These are phyloP conservation scores for Eremophila alpestris DNA, from an alignment of 2,797 vertebrate genomes.

Conservation along the genomic window DNA sequence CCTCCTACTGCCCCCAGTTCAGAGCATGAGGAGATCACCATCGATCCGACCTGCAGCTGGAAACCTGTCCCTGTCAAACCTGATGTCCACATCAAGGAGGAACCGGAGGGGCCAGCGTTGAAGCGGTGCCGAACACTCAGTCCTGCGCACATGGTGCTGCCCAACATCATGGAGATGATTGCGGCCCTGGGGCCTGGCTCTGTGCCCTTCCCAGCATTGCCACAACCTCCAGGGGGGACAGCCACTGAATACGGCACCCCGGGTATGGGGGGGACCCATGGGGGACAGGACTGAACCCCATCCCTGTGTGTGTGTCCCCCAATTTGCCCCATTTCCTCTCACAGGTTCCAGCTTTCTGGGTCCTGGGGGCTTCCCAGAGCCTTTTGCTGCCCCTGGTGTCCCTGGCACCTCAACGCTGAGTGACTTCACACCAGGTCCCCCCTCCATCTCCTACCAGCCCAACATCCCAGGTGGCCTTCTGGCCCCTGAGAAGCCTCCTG, in stretches of 20 bases:
- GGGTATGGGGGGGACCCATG: slow-evolving; percentile 65
- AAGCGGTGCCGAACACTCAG: slow-evolving; percentile 94
- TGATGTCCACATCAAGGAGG: slow-evolving; percentile 91
- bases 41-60: slow-evolving; percentile 95
- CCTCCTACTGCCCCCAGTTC: slow-evolving; percentile 74
- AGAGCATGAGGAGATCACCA: slow-evolving; percentile 96
- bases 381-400: slow-evolving; percentile 77
- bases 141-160: slow-evolving; percentile 92
- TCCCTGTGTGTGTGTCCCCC: background rate
- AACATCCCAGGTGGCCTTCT: slow-evolving; percentile 85
- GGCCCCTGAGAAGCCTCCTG: slow-evolving; percentile 83
- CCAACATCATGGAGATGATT: slow-evolving; percentile 96
- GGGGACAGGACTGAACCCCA: background rate
- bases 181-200: slow-evolving; percentile 88
- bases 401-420: slow-evolving; percentile 80
- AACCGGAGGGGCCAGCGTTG: slow-evolving; percentile 87
- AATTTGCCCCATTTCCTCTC: background rate
- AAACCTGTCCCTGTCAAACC: slow-evolving; percentile 93
- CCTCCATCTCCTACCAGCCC: slow-evolving; percentile 85
- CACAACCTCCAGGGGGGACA: slow-evolving; percentile 70
- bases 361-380: slow-evolving; percentile 84
- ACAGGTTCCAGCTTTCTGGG: slow-evolving; percentile 85
- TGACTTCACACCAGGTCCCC: slow-evolving; percentile 79
- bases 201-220: slow-evolving; percentile 80
- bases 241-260: slow-evolving; percentile 83